phyloP scores from a whole-genome alignment of 2,888 invertebrate species.

The Acanthosepion lycidas region DNA sequence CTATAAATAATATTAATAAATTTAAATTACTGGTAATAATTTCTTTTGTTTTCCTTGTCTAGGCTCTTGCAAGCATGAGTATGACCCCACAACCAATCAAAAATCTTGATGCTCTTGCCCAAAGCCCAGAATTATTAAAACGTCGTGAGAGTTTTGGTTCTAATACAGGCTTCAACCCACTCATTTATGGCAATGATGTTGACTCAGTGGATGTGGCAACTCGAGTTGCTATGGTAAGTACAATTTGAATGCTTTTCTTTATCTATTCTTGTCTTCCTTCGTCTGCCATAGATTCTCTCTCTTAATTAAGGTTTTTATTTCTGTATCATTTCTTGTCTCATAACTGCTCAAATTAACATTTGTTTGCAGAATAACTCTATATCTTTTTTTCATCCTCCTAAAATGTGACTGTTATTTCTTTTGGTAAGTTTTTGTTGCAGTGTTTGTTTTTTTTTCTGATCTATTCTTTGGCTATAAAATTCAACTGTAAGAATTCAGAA shows the following conservation, averaged over 20 bases:
- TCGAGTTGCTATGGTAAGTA: constrained; percentile 92
- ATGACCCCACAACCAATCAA: constrained; percentile 77
- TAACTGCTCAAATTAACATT: neutral
- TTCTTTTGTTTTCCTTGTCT: constrained; percentile 61
- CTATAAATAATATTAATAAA: neutral
- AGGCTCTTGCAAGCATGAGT: constrained; percentile 88
- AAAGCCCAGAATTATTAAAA: constrained; percentile 72
- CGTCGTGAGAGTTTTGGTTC: constrained; percentile 70
- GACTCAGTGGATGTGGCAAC: constrained; percentile 99
- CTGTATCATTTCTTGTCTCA: neutral
- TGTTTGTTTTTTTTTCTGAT: neutral
- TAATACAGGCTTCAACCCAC: constrained; percentile 82
- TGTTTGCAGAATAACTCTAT: neutral
- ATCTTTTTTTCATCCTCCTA: neutral
- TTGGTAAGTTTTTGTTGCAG: neutral
- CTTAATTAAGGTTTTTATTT: neutral
- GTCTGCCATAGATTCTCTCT: neutral
- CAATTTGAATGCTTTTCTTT: neutral
- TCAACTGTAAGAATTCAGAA: neutral
- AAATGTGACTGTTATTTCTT: neutral
- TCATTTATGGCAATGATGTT: constrained; percentile 84
- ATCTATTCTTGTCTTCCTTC: neutral
- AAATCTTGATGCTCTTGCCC: constrained; percentile 75
- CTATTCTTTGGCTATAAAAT: neutral
- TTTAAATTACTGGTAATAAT: neutral